Percentiles rank a stretch among this genome's conserved stretches.
Conservation (phyloP, 2,797 vertebrate genomes). For the Melanotaenia nigrans region DNA sequence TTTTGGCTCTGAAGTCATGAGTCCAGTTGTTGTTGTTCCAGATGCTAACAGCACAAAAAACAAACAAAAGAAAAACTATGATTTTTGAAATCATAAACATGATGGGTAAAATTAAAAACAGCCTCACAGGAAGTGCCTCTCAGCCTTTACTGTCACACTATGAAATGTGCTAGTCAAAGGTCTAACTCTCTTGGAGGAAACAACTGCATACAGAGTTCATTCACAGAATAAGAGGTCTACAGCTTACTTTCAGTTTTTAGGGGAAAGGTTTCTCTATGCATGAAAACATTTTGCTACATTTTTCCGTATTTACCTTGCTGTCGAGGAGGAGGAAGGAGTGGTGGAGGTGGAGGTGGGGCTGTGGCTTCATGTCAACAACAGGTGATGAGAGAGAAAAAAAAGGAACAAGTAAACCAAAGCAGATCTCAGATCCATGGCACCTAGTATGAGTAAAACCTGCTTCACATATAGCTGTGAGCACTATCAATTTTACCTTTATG, state of each 20-base stretch:
- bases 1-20: slow-evolving; percentile 70
- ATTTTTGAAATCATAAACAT: not conserved
- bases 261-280: not conserved
- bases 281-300: not conserved
- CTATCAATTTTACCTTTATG: slow-evolving; percentile 53
- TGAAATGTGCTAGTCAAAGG: not conserved
- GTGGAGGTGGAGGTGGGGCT: slow-evolving; percentile 44
- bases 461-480: not conserved
- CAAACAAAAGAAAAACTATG: not conserved
- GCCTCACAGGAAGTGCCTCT: not conserved
- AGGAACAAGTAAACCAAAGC: not conserved
- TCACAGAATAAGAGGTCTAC: not conserved
- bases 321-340: slow-evolving; percentile 23
- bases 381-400: not conserved
- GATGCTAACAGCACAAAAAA: slow-evolving; percentile 41
- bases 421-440: not conserved
- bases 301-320: slow-evolving; percentile 49
- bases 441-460: not conserved
- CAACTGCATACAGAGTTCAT: not conserved
- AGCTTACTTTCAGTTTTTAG: not conserved
- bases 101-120: not conserved
- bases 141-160: not conserved
- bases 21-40: slow-evolving; percentile 20
- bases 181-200: not conserved
- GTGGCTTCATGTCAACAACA: slow-evolving; percentile 54